These are phyloP conservation scores for Brachypalpus laphriformis DNA, from an alignment of 2,888 invertebrate species.

Conservation along the genomic window DNA sequence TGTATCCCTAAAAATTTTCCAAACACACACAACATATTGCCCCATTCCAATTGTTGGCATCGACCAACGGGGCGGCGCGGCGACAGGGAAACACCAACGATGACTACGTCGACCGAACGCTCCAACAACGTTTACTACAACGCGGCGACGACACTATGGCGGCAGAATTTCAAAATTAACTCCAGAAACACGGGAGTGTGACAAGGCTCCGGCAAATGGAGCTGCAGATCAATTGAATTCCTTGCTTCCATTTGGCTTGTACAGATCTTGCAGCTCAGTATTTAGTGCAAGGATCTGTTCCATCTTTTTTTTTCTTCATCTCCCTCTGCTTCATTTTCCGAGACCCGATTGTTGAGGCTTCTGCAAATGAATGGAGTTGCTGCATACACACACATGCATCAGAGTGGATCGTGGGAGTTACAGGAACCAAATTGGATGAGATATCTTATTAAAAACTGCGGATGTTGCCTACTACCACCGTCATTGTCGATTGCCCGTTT, in stretches of 20 bases:
- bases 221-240: constrained; percentile 72
- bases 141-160: constrained; percentile 72
- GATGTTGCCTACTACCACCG: constrained; percentile 25
- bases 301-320: constrained; percentile 1
- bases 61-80: neutral
- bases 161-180: constrained; percentile 74
- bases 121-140: constrained; percentile 55
- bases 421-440: constrained; percentile 63
- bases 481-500: neutral
- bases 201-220: constrained; percentile 61
- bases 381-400: neutral
- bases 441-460: constrained; percentile 67
- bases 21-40: constrained; percentile 73
- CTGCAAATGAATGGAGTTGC: constrained; percentile 60
- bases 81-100: constrained; percentile 35
- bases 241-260: constrained; percentile 65
- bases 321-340: neutral
- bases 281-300: constrained; percentile 67
- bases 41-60: constrained; percentile 72
- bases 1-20: constrained; percentile 67
- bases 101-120: constrained; percentile 47
- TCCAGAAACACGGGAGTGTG: constrained; percentile 67
- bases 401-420: constrained; percentile 62
- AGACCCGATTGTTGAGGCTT: constrained; percentile 8
- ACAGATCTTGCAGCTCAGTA: constrained; percentile 43